These are phyloP conservation scores for Ochropacha duplaris DNA, from an alignment of 2,888 invertebrate species.

Conservation along the genomic window DNA sequence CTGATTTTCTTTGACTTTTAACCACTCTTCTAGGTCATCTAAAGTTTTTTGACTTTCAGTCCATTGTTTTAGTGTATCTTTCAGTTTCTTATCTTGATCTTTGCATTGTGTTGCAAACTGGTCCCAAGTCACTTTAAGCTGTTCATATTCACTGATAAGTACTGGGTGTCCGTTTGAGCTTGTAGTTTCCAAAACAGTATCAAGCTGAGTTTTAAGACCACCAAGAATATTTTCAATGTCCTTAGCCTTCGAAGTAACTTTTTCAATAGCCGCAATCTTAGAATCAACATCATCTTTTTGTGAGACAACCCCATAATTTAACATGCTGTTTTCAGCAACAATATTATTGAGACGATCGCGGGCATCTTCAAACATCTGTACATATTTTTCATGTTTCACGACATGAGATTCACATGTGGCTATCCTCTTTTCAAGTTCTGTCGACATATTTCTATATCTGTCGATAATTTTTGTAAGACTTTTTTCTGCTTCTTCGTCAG, in stretches of 20 bases:
- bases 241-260: slow-evolving; percentile 87
- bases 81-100: slow-evolving; percentile 87
- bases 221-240: slow-evolving; percentile 88
- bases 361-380: slow-evolving; percentile 91
- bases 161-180: slow-evolving; percentile 89
- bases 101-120: slow-evolving; percentile 88
- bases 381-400: slow-evolving; percentile 90
- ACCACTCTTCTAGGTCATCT: slow-evolving; percentile 91
- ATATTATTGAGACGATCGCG: slow-evolving; percentile 92
- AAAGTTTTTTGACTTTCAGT: slow-evolving; percentile 90
- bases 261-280: slow-evolving; percentile 89
- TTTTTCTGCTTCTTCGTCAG: slow-evolving; percentile 90
- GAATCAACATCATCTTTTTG: slow-evolving; percentile 91
- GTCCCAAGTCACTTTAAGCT: slow-evolving; percentile 89
- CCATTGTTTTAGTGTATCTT: slow-evolving; percentile 90
- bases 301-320: slow-evolving; percentile 90
- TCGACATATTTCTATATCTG: slow-evolving; percentile 86
- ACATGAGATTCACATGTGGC: slow-evolving; percentile 87
- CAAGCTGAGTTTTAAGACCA: slow-evolving; percentile 87
- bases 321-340: slow-evolving; percentile 89
- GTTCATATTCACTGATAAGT: slow-evolving; percentile 88
- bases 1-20: slow-evolving; percentile 91
- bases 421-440: slow-evolving; percentile 87
- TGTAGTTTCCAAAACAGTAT: slow-evolving; percentile 89
- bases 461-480: slow-evolving; percentile 89